Conservation (phyloP, 1,140 invertebrate species). For the Calycopis cecrops region DNA sequence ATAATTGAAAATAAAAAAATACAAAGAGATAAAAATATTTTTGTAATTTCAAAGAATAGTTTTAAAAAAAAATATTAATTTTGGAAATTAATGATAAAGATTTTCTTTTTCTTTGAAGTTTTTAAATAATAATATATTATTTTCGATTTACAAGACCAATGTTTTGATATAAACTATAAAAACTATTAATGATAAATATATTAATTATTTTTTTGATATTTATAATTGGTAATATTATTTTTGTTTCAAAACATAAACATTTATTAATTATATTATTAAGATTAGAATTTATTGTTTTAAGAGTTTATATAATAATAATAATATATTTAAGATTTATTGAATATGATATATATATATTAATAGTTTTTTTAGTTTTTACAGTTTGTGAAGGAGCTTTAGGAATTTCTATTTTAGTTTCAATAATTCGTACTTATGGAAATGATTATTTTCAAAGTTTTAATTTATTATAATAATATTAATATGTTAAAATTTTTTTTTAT, state of each 20-base stretch:
- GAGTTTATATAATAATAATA: conserved; percentile 67
- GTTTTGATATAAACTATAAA: too few relatives aligned
- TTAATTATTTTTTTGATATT: conserved; percentile 57
- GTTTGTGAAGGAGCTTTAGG: conserved; percentile 77
- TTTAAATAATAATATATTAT: conserved; percentile 72
- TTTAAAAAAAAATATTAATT: conserved; percentile 77
- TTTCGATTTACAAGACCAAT: conserved; percentile 78
- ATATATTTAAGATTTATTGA: too few relatives aligned
- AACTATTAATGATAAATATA: too few relatives aligned
- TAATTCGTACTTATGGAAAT: conserved; percentile 76
- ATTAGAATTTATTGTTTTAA: conserved; percentile 76
- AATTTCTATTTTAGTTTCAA: conserved; percentile 74
- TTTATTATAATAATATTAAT: conserved; percentile 62
- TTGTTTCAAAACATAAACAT: conserved; percentile 73
- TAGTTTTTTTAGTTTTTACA: conserved; percentile 77
- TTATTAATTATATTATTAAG: conserved; percentile 78
- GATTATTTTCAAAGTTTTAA: conserved; percentile 75
- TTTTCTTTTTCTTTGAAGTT: conserved; percentile 73
- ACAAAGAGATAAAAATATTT: conserved; percentile 51
- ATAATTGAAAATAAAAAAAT: conserved; percentile 46
- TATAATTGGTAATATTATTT: conserved; percentile 57
- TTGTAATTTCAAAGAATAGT: conserved; percentile 71
- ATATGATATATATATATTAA: conserved; percentile 74
- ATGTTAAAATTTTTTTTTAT: conserved; percentile 61
- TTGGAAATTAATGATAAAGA: conserved; percentile 77